Evolutionary conservation across 2,797 vertebrate genomes (phyloP).

Genomic region (Silurus lanzhouensis): DNA sequence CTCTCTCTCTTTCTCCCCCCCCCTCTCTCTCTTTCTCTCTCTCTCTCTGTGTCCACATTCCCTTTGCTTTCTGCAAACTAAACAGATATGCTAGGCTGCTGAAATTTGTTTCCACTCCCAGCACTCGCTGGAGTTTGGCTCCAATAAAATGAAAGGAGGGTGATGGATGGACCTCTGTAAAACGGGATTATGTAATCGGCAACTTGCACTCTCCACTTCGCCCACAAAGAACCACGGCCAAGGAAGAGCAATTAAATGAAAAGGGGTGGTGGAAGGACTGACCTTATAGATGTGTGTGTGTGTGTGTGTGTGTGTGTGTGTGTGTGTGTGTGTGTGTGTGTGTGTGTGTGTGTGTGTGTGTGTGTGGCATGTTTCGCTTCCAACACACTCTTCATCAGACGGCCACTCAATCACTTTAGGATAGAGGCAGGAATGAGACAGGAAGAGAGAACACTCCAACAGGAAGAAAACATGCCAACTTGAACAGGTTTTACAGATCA

Average conservation of each 20-base stretch:
- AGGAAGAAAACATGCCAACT: conserved; percentile 8
- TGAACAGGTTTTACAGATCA: conserved; percentile 12
- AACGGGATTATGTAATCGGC: conserved; percentile 66
- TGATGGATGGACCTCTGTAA: conserved; percentile 65
- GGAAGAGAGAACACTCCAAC: conserved; percentile 15
- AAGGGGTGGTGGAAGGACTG: conserved; percentile 45
- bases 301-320: conserved; percentile 42
- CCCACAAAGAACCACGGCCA: conserved; percentile 55
- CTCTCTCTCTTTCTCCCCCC: conserved; percentile 46
- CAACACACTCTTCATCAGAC: conserved; percentile 57
- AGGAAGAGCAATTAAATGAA: conserved; percentile 56
- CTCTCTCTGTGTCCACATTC: conserved; percentile 61
- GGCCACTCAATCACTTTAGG: conserved; percentile 52
- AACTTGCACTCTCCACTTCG: conserved; percentile 57
- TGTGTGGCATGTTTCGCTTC: conserved; percentile 54
- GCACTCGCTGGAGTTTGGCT: conserved; percentile 65
- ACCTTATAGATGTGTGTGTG: conserved; percentile 50
- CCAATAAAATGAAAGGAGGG: conserved; percentile 65
- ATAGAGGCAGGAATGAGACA: conserved; percentile 29
- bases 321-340: conserved; percentile 39
- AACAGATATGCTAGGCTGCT: conserved; percentile 66
- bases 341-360: conserved; percentile 34
- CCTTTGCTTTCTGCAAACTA: conserved; percentile 76
- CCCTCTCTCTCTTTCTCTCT: conserved; percentile 10
- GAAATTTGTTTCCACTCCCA: conserved; percentile 66